Evolutionary conservation across 2,113 vertebrate genomes (phyloP).

Genomic region (Axis porcinus): DNA sequence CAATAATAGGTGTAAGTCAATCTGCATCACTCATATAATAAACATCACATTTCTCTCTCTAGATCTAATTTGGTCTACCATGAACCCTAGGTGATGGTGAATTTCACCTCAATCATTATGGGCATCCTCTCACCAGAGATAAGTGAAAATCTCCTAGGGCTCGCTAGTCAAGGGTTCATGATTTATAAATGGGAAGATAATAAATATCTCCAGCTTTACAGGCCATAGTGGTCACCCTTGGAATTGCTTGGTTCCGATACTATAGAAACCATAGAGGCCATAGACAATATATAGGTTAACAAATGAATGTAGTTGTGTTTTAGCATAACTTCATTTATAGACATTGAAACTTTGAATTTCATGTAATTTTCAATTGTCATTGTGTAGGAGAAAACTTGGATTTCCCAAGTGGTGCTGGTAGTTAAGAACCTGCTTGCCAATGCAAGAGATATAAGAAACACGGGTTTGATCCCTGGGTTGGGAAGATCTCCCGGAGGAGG

Average conservation of each 20-base stretch:
- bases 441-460: background rate
- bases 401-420: background rate
- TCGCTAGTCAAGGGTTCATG: background rate
- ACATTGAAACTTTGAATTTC: background rate
- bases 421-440: background rate
- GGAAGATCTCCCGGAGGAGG: background rate
- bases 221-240: background rate
- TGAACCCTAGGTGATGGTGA: background rate
- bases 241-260: background rate
- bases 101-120: background rate
- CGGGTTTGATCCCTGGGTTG: accelerated
- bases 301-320: background rate
- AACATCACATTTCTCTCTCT: background rate
- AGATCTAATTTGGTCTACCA: background rate
- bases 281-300: background rate
- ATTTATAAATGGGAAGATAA: background rate
- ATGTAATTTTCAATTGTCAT: background rate
- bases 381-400: background rate
- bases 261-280: background rate
- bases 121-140: background rate
- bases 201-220: background rate
- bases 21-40: background rate
- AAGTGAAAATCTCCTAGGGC: background rate
- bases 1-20: background rate
- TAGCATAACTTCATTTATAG: background rate